Evolutionary conservation across 1,140 invertebrate species (phyloP).

Genomic region (Copidosoma floridanum): DNA sequence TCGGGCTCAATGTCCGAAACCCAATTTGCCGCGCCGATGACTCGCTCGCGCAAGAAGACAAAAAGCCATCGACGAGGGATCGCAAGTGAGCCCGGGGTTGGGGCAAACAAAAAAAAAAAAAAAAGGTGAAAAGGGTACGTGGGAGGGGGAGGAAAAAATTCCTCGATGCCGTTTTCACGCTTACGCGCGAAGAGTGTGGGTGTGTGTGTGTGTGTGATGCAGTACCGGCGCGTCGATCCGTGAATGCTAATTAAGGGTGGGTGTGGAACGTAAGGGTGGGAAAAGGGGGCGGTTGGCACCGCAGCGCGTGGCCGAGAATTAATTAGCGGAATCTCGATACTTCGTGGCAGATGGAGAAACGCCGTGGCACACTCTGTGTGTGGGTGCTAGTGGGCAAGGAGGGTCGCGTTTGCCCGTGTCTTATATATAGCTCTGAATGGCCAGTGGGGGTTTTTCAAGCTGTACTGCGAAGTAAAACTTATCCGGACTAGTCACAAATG

Average conservation of each 20-base stretch:
- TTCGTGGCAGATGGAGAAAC: constrained; percentile 11
- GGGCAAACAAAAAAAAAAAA: no score
- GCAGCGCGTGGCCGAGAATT: constrained; percentile 38
- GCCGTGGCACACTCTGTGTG: background rate
- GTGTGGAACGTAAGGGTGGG: background rate
- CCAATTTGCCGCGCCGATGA: constrained; percentile 20
- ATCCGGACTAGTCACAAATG: no score
- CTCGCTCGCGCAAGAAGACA: background rate
- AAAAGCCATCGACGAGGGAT: no score
- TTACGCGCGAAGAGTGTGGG: background rate
- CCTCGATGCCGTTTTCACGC: background rate
- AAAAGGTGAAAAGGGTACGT: no score
- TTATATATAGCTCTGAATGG: no score
- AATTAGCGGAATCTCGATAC: constrained; percentile 47
- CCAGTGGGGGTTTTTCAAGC: no score
- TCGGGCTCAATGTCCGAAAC: constrained; percentile 8
- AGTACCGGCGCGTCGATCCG: constrained; percentile 19
- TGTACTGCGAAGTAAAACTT: no score
- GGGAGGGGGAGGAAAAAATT: constrained; percentile 6
- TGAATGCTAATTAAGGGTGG: constrained; percentile 31
- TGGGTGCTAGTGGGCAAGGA: background rate
- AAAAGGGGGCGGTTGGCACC: background rate
- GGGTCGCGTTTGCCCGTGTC: no score
- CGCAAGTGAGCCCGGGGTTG: no score
- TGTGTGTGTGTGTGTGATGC: background rate